Evolutionary conservation across 2,797 vertebrate genomes (phyloP).

Genomic region (Podargus strigoides): DNA sequence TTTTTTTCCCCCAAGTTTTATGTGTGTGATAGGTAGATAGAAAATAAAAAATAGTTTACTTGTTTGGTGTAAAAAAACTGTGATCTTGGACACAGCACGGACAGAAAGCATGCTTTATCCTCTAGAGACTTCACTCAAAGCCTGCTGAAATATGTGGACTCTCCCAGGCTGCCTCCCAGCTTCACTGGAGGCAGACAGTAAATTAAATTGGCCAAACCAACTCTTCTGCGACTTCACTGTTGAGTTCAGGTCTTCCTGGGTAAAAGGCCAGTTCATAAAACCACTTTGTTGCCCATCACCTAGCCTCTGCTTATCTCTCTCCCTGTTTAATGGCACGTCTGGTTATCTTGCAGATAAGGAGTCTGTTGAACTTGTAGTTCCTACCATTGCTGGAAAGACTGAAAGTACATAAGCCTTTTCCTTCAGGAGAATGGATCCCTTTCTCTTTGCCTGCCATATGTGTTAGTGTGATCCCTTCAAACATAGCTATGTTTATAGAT

Average conservation of each 20-base stretch:
- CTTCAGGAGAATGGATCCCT: neutral
- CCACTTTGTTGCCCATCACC: neutral
- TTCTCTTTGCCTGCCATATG: neutral
- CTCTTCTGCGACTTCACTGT: neutral
- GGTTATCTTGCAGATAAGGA: neutral
- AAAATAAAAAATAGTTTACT: neutral
- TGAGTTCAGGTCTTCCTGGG: neutral
- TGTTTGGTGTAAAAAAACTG: neutral
- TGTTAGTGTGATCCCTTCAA: neutral
- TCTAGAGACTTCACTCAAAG: neutral
- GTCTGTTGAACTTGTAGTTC: neutral
- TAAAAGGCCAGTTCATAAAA: neutral
- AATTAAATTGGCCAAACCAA: neutral
- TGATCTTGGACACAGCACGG: neutral
- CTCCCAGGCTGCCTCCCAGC: neutral
- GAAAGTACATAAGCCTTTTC: neutral
- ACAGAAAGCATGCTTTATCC: neutral
- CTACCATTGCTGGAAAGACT: neutral
- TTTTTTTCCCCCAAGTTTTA: rapidly evolving
- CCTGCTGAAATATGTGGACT: neutral
- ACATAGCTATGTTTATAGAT: neutral
- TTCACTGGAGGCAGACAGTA: neutral
- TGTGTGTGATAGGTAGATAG: neutral
- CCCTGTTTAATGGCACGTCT: neutral
- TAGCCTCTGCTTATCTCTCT: neutral